Percentiles rank a stretch among this genome's conserved stretches.
Conservation (phyloP, 2,888 invertebrate genomes). For the Euspilapteryx auroguttella region DNA sequence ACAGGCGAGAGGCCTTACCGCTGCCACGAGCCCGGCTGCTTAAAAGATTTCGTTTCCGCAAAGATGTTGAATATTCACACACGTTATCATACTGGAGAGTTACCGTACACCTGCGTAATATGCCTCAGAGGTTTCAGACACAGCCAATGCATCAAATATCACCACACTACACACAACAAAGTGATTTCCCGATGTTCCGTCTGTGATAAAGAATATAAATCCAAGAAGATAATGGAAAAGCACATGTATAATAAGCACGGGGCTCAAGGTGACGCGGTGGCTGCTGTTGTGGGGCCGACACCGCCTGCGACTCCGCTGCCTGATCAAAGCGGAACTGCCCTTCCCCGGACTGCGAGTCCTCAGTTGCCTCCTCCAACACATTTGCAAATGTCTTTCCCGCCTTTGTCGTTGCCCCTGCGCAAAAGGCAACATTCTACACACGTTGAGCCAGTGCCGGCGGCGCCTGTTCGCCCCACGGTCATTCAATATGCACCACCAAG, state of each 20-base stretch:
- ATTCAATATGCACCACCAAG: conserved; percentile 81
- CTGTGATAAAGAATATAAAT: conserved; percentile 88
- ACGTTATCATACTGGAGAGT: conserved; percentile 87
- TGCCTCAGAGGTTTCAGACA: conserved; percentile 90
- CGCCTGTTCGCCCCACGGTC: conserved; percentile 66
- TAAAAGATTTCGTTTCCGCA: conserved; percentile 89
- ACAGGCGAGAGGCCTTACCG: conserved; percentile 86
- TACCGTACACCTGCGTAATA: conserved; percentile 89
- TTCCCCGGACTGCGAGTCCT: conserved; percentile 61
- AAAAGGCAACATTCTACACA: conserved; percentile 76
- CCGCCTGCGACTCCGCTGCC: conserved; percentile 61
- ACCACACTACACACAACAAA: conserved; percentile 88
- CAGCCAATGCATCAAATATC: conserved; percentile 87
- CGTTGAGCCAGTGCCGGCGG: conserved; percentile 17
- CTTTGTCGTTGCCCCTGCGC: conserved; percentile 70
- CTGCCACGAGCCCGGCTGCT: conserved; percentile 79
- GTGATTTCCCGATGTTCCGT: conserved; percentile 92
- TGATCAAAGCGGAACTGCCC: conserved; percentile 33
- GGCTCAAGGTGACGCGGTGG: conserved; percentile 56
- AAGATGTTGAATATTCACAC: conserved; percentile 91
- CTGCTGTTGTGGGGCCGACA: conserved; percentile 54
- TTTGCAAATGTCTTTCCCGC: conserved; percentile 27
- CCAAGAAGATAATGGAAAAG: conserved; percentile 88
- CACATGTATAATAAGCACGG: conserved; percentile 69
- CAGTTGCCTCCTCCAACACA: conserved; percentile 29